phyloP scores from a whole-genome alignment of 2,113 vertebrate species.

The Ibidorhyncha struthersii region DNA sequence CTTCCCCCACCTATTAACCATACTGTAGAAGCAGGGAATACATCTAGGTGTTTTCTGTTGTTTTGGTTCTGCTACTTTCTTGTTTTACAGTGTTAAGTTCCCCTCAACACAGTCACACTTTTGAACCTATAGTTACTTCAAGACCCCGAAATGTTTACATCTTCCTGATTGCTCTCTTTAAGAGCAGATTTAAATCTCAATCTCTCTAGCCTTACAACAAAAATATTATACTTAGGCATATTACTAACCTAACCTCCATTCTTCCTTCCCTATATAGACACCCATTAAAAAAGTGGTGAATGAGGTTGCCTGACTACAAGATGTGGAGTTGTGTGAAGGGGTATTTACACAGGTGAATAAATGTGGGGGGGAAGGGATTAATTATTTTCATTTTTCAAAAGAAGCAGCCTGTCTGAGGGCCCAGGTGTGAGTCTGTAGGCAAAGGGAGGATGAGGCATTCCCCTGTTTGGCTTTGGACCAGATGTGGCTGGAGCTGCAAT shows the following conservation, averaged over 20 bases:
- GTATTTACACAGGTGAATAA: neutral
- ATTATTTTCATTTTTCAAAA: neutral
- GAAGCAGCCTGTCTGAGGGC: neutral
- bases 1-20: neutral
- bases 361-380: neutral
- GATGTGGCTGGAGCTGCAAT: neutral
- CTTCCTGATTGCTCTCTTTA: rapidly evolving
- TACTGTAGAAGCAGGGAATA: neutral
- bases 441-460: neutral
- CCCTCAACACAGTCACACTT: neutral
- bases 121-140: neutral
- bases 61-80: neutral
- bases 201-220: neutral
- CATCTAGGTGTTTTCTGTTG: neutral
- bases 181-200: neutral
- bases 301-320: neutral
- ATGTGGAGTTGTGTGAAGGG: neutral
- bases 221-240: neutral
- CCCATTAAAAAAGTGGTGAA: neutral
- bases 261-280: neutral
- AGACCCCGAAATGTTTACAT: neutral
- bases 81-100: neutral
- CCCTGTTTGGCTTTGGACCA: neutral
- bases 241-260: neutral
- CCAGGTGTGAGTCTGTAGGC: neutral